phyloP scores from a whole-genome alignment of 2,113 vertebrate genomes.

The Ornithorhynchus anatinus region DNA sequence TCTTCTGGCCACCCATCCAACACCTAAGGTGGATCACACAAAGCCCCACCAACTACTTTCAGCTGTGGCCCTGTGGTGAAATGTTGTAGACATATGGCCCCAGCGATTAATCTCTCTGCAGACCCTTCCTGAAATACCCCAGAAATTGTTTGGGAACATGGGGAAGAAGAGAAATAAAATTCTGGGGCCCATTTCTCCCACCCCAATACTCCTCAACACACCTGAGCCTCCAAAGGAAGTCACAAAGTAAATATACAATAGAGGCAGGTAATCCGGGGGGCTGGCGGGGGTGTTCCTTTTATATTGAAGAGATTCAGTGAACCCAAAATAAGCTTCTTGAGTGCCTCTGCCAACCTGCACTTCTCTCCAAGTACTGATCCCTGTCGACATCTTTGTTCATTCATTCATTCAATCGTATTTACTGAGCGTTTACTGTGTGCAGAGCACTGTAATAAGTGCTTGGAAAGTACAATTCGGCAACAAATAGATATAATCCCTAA shows the following conservation, averaged over 20 bases:
- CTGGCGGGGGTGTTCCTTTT: no score
- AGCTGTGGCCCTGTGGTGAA: slow-evolving; percentile 62
- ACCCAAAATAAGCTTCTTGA: no score
- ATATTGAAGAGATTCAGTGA: no score
- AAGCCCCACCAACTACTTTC: slow-evolving; percentile 50
- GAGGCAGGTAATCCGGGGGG: no score
- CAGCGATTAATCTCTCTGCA: slow-evolving; percentile 32
- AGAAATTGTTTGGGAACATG: slow-evolving; percentile 40
- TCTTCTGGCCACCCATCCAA: neutral
- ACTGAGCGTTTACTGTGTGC: no score
- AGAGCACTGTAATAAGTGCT: no score
- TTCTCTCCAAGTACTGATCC: no score
- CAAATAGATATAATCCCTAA: no score
- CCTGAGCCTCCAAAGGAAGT: slow-evolving; percentile 29
- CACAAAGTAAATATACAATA: slow-evolving; percentile 2
- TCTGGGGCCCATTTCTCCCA: neutral
- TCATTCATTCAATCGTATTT: no score
- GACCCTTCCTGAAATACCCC: slow-evolving; percentile 20
- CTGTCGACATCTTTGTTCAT: no score
- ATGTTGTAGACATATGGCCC: slow-evolving; percentile 51
- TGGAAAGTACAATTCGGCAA: no score
- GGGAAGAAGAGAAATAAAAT: slow-evolving; percentile 18
- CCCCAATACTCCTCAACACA: slow-evolving; percentile 12
- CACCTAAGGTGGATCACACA: neutral
- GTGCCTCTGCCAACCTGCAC: no score